Evolutionary conservation across 2,888 invertebrate genomes (phyloP), one percentile per base, ranked within the genome.

Genomic region (Carterocephalus palaemon): DNA sequence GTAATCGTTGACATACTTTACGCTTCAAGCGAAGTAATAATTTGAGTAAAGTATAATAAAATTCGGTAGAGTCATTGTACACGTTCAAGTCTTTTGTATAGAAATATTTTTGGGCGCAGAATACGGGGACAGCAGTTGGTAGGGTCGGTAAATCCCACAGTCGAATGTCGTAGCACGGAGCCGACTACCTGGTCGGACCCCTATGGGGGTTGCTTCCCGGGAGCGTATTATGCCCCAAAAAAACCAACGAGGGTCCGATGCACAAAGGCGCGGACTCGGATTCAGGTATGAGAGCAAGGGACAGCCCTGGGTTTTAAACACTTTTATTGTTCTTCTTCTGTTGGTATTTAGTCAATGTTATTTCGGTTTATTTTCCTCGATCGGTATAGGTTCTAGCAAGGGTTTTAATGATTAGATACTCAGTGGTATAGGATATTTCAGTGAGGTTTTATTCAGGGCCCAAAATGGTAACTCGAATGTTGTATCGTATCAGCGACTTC

Each of bases 201-300:
- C 56, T 51, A 62, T 61, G 68, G 68, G 79, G 80, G 75, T 70
- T 68, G 73, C 67, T 64, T 69, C 63, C 70, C 71, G 69, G 67
- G 67, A 67, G 67, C 72, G 70, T 64, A 75, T 77, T 77, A 79
- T 77, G 59, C 62, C 65, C 63, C 77, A 84, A 85, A 84, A 85
- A 85, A 82, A 64, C 71, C 71, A 70, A 82, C 83, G 85, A 84
- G 80, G 81, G 57, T 59, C n/a, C 42, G 46, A 45, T 46, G 57
- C 68, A 83, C 78, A 77, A 79, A 73, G 63, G 70, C 54, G 59
- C 63, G 54, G 59, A 58, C 49, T 55, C 47, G 46, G 52, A 55
- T 51, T 53, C 73, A 71, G 72, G 68, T 68, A 68, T 59, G 49
- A 20, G 26, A 8, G 20, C 45, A 32, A 26, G 22, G 37, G 36